Conservation (phyloP, 1,140 invertebrate genomes). For the Littorina saxatilis region DNA sequence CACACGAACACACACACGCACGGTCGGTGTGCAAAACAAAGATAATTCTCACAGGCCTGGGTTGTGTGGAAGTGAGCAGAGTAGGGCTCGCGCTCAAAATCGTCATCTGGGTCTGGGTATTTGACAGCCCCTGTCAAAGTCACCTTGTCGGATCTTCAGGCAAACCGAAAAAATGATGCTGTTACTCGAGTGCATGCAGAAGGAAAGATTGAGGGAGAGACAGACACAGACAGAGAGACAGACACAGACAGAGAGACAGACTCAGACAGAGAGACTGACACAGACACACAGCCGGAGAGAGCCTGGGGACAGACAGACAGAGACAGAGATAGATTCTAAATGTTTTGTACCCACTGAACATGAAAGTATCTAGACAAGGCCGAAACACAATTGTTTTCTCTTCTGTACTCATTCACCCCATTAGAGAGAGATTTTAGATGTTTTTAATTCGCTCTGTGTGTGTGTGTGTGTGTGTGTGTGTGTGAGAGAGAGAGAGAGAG, state of each 20-base stretch:
- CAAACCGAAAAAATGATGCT: too few relatives aligned
- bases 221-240: not conserved
- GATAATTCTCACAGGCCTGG: not conserved
- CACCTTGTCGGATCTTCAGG: slow-evolving; percentile 50
- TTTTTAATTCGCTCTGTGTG: too few relatives aligned
- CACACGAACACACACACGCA: too few relatives aligned
- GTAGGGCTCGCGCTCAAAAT: slow-evolving; percentile 59
- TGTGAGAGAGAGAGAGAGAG: too few relatives aligned
- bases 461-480: too few relatives aligned
- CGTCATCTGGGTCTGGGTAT: slow-evolving; percentile 49
- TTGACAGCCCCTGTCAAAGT: slow-evolving; percentile 35
- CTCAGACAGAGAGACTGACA: not conserved
- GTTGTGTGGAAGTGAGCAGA: slow-evolving; percentile 39
- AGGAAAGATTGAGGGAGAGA: not conserved
- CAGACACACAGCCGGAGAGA: not conserved
- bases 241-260: not conserved
- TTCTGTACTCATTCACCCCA: too few relatives aligned
- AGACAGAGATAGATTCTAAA: slow-evolving; percentile 1
- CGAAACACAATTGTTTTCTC: too few relatives aligned
- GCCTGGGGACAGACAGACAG: not conserved
- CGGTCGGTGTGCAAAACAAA: not conserved
- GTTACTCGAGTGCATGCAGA: too few relatives aligned
- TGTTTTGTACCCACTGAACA: too few relatives aligned
- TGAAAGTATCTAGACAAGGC: too few relatives aligned
- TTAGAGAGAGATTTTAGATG: too few relatives aligned